A percentile compares a stretch with the other conserved stretches of the same genome.
Conservation (phyloP, 2,888 invertebrate genomes). For the Stomorhina lunata region DNA sequence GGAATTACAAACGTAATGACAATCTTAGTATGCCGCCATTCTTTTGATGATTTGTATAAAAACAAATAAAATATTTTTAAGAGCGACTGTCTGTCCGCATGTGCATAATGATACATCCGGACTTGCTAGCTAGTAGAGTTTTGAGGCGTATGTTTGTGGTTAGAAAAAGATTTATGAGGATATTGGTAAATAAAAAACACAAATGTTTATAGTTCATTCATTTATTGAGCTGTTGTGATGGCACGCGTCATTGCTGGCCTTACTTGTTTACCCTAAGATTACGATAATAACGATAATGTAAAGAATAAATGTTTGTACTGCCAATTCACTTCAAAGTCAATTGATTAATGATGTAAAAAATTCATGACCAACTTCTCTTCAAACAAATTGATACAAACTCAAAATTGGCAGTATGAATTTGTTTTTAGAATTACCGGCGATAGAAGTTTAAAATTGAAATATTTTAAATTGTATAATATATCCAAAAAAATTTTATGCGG, state of each 20-base stretch:
- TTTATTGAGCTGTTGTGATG: slow-evolving; percentile 22
- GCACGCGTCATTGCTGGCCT: slow-evolving; percentile 28
- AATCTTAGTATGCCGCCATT: no score
- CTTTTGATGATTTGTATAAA: no score
- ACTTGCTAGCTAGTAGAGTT: background rate
- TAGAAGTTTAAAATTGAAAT: no score
- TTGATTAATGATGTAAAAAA: slow-evolving; percentile 34
- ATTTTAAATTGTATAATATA: no score
- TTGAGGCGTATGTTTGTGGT: background rate
- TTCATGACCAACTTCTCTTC: background rate
- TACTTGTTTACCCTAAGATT: background rate
- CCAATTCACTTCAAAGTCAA: slow-evolving; percentile 18
- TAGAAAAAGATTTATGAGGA: slow-evolving; percentile 34
- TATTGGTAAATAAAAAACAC: slow-evolving; percentile 7
- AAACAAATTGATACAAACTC: background rate
- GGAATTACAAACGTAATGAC: no score
- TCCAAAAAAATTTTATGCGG: no score
- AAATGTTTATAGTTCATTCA: slow-evolving; percentile 39
- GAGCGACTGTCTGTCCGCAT: background rate
- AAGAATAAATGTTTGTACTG: background rate
- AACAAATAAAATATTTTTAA: no score
- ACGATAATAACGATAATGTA: slow-evolving; percentile 1
- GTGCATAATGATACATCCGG: background rate
- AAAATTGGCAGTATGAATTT: background rate
- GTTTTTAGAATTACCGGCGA: background rate